phyloP scores from a whole-genome alignment of 2,113 vertebrate genomes.

The Silurus asotus region DNA sequence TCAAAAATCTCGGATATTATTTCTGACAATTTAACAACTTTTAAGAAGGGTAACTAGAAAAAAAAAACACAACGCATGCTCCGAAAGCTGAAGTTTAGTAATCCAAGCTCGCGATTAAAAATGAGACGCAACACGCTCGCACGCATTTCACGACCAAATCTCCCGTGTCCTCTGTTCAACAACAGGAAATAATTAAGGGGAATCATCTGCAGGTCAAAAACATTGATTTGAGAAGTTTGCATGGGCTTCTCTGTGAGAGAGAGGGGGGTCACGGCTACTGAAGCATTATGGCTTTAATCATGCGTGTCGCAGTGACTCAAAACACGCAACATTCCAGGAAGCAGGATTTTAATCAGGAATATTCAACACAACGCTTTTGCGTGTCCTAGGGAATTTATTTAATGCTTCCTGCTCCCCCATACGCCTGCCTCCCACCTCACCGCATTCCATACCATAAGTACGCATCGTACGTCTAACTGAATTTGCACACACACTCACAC shows the following conservation, averaged over 20 bases:
- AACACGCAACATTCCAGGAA: slow-evolving; percentile 42
- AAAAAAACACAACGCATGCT: neutral
- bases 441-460: neutral
- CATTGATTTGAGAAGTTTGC: slow-evolving; percentile 81
- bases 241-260: slow-evolving; percentile 73
- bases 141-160: slow-evolving; percentile 51
- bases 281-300: slow-evolving; percentile 67
- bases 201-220: slow-evolving; percentile 87
- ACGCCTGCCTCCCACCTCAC: neutral
- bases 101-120: neutral
- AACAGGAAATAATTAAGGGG: slow-evolving; percentile 84
- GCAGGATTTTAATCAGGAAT: slow-evolving; percentile 3
- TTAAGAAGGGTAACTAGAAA: neutral
- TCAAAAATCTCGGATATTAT: neutral
- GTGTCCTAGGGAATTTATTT: neutral
- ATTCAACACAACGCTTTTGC: slow-evolving; percentile 19
- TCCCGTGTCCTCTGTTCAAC: slow-evolving; percentile 76
- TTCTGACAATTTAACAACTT: slow-evolving; percentile 19
- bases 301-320: slow-evolving; percentile 61
- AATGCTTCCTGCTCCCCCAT: slow-evolving; percentile 13
- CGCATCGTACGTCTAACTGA: neutral
- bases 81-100: neutral
- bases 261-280: slow-evolving; percentile 78
- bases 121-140: slow-evolving; percentile 16
- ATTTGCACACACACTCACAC: neutral